Base-by-base conservation (phyloP, 2,797 vertebrate species). In the Pygocentrus nattereri region DNA sequence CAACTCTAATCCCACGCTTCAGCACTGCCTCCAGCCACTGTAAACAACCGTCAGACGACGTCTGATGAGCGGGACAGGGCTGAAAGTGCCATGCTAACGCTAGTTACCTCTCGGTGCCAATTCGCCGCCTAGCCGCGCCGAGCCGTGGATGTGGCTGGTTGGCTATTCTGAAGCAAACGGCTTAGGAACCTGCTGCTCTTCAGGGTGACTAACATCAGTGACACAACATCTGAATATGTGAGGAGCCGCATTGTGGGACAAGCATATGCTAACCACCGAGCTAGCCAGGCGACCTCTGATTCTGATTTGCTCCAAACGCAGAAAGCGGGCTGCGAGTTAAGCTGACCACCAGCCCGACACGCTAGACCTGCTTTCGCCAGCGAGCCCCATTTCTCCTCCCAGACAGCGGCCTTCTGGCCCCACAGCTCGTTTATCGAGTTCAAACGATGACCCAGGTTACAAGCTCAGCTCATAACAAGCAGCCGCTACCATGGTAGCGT, bases 211-310 rank as follows among this genome's bases (percentile, higher is more conserved):
- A 27, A 27, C 64, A 54, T 65, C 77, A 34, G 15, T 56, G 47
- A 49, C 73, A 76, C 72, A 31, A 30, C 27, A 49, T 38, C 16
- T 58, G 64, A 7, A 58, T 27, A 52, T 69, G 3, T 50, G 27
- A 76, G 50, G 50, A 80, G 27, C n/a, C 19, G 78, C 82, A 84
- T 77, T 30, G 73, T 80, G 72, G 56, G 19, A 34, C 8, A 15
- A 2, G 58, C 58, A 1, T 12, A 27, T 27, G 25, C 11, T 13
- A 30, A 61, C 18, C 54, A 12, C 47, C 81, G 27, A 49, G 68
- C 68, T 27, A 68, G 54, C 15, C 56, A 62, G 12, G 59, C 10
- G 27, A 31, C 61, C 19, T 31, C 16, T 64, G 30, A 38, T 31
- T 31, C 16, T 64, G 30, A 38, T 64, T 79, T n/a, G 6, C 27